Evolutionary conservation across 2,888 invertebrate genomes (phyloP).

Genomic region (Himalopsyche anomala): DNA sequence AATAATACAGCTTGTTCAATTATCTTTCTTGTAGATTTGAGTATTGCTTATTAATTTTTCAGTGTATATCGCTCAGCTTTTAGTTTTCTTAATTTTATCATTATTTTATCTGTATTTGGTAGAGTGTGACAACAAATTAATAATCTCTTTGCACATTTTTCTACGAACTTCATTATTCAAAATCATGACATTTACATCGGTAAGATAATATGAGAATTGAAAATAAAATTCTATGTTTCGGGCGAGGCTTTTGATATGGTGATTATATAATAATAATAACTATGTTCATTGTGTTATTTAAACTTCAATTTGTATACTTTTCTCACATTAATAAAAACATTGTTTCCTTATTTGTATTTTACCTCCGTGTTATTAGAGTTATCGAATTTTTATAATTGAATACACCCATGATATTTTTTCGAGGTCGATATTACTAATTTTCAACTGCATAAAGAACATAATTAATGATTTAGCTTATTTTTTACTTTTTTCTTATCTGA

Average conservation of each 20-base stretch:
- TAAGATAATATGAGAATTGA: neutral
- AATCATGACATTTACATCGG: neutral
- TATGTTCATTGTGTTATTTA: neutral
- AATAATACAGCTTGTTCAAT: too few species aligned
- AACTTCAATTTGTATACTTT: neutral
- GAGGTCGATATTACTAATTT: too few species aligned
- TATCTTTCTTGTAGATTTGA: too few species aligned
- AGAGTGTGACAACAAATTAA: neutral
- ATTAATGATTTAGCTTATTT: too few species aligned
- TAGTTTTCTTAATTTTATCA: neutral
- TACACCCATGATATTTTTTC: too few species aligned
- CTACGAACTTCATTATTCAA: neutral
- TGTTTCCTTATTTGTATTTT: neutral
- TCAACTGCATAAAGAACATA: too few species aligned
- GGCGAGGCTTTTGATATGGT: neutral
- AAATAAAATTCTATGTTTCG: neutral
- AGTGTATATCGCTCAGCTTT: too few species aligned
- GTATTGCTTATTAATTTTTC: too few species aligned
- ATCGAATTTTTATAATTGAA: too few species aligned
- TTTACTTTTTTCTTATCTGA: too few species aligned
- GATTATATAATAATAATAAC: neutral
- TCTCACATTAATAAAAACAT: neutral
- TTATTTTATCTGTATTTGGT: constrained; percentile 21
- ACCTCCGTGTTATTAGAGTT: too few species aligned
- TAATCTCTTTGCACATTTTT: neutral